These are phyloP conservation scores for Lucifuga dentata DNA, from an alignment of 2,113 vertebrate species.

Conservation along the genomic window DNA sequence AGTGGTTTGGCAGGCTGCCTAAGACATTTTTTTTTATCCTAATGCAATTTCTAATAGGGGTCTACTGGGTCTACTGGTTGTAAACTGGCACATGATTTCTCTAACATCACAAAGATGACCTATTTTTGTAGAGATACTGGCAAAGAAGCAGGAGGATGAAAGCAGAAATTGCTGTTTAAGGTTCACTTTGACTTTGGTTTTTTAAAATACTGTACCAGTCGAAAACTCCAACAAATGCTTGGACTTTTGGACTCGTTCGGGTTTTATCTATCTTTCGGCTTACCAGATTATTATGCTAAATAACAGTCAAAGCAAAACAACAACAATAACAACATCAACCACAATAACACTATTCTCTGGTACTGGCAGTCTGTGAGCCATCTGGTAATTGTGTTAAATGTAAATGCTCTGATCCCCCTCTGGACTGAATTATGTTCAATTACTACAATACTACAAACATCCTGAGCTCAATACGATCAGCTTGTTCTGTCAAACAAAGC, in stretches of 20 bases:
- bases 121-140: no score
- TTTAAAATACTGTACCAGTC: no score
- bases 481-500: constrained; percentile 60
- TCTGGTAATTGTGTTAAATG: constrained; percentile 44
- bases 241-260: no score
- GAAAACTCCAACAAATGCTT: no score
- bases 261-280: background rate
- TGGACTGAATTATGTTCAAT: constrained; percentile 45
- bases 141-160: no score
- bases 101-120: constrained; percentile 20
- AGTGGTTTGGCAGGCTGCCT: constrained; percentile 40
- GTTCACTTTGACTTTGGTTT: no score
- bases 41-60: constrained; percentile 21
- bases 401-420: constrained; percentile 42
- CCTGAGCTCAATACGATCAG: constrained; percentile 38
- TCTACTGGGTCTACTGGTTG: background rate
- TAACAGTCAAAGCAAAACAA: constrained; percentile 24
- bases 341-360: background rate
- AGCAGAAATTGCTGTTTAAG: no score
- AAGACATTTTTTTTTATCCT: constrained; percentile 22
- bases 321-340: constrained; percentile 15
- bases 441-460: constrained; percentile 55
- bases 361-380: constrained; percentile 38
- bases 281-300: constrained; percentile 14
- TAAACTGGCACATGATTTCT: constrained; percentile 35